Percentiles rank a stretch among this genome's conserved stretches.
phyloP scores from a whole-genome alignment of 2,888 invertebrate species.

The Xiphydria camelus region DNA sequence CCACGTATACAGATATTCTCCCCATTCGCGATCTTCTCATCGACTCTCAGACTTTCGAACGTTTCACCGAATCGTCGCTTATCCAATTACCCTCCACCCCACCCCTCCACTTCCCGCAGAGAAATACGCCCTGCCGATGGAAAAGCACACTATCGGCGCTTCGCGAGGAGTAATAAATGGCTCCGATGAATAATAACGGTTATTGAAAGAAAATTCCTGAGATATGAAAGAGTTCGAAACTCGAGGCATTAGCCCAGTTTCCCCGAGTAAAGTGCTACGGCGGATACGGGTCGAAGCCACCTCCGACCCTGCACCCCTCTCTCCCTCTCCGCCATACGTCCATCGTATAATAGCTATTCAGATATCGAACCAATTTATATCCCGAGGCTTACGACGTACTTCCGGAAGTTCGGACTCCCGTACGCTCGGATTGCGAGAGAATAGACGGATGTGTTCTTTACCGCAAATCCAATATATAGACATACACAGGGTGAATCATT shows the following conservation, averaged over 20 bases:
- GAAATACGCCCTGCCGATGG: conserved; percentile 2
- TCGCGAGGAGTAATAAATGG: conserved; percentile 32
- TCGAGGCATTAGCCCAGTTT: conserved; percentile 47
- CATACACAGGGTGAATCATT: too few relatives aligned
- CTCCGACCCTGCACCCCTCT: conserved; percentile 2
- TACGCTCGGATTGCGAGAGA: conserved; percentile 26
- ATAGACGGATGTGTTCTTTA: too few relatives aligned
- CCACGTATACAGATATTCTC: too few relatives aligned
- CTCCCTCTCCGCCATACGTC: conserved; percentile 5
- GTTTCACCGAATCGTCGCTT: too few relatives aligned
- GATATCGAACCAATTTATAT: conserved; percentile 51
- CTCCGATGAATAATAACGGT: conserved; percentile 39
- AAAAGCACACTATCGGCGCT: not conserved
- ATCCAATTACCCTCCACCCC: too few relatives aligned
- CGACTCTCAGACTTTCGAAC: too few relatives aligned
- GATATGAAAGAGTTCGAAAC: conserved; percentile 38
- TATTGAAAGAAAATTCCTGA: conserved; percentile 41
- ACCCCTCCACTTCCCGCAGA: conserved; percentile 8
- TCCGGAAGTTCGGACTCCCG: conserved; percentile 10
- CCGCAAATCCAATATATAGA: too few relatives aligned
- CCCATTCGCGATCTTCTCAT: too few relatives aligned
- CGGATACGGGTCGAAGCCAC: too few relatives aligned
- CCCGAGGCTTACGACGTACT: conserved; percentile 26
- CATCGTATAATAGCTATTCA: conserved; percentile 43
- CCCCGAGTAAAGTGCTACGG: not conserved